Base-by-base conservation (phyloP, 2,113 vertebrate species). In the Pelvicachromis taeniatus region DNA sequence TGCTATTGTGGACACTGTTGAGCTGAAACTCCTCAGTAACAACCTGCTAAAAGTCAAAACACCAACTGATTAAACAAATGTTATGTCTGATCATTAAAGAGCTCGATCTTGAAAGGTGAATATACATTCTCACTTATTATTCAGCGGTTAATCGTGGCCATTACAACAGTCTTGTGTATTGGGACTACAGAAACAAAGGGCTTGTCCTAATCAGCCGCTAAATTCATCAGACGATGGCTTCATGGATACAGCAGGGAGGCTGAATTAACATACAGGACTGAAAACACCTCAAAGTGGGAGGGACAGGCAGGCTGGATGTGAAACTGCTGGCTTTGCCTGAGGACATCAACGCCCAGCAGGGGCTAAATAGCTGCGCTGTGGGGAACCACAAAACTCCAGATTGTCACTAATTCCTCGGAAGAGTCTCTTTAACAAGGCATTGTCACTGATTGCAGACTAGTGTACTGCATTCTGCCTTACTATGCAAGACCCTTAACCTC, bases 221-320 rank as follows among this genome's bases (percentile, higher is more conserved):
- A 91, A 50, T 90, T 93, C 9, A 88, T 92, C 86, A 95, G 94
- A 95, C 94, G 83, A 92, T 63, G 80, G 77, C 77, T 83, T 91
- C 75, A 88, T 90, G 86, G 87, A 65, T 91, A 17, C 89, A 85
- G 82, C 73, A 82, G 84, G 83, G 86, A 88, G 85, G 80, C 80
- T 4, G 73, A 79, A 93, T 93, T 91, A 92, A 84, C 93, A 94
- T 90, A 88, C 12, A 92, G 53, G 75, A 73, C 83, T 85, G 85
- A 86, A 89, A 92, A 81, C 84, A 83, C 9, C 81, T 85, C 86
- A 68, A 85, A 83, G 63, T 50, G 89, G 89, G 84, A 70, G 89
- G 86, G 80, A 59, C 35, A 3, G 33, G 14, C 56, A 26, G 77
- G 50, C 42, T 61, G 50, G 48, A 80, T 78, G 88, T 83, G 90